Evolutionary conservation across 2,797 vertebrate species (phyloP).

Genomic region (Anisognathus igniventris): DNA sequence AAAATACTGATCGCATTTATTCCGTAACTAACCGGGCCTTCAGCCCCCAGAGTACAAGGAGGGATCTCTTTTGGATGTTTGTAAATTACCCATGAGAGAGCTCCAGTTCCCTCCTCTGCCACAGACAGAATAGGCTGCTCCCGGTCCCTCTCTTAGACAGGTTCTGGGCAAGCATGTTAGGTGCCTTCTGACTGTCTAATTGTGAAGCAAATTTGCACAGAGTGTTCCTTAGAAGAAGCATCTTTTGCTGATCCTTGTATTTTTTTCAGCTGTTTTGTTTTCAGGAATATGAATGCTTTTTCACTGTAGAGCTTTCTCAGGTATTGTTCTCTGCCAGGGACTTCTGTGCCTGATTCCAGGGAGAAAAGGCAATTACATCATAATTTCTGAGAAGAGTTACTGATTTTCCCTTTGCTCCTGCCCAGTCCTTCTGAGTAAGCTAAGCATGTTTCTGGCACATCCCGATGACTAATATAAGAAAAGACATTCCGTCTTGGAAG

Average conservation of each 20-base stretch:
- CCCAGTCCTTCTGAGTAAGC: neutral
- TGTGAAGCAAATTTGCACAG: neutral
- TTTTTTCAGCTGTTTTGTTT: neutral
- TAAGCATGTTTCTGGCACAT: neutral
- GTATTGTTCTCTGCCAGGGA: neutral
- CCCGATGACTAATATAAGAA: neutral
- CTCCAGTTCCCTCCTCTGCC: neutral
- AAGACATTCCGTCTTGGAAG: neutral
- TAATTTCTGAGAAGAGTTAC: conserved; percentile 33
- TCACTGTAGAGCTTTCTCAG: neutral
- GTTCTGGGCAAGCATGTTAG: neutral
- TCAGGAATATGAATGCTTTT: neutral
- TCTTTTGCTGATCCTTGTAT: neutral
- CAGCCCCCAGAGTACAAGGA: neutral
- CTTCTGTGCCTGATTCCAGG: neutral
- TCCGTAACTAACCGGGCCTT: neutral
- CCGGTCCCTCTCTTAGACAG: neutral
- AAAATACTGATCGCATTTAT: neutral
- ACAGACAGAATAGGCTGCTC: neutral
- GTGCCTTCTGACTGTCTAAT: neutral
- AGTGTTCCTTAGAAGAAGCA: neutral
- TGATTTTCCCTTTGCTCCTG: conserved; percentile 6
- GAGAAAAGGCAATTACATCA: neutral
- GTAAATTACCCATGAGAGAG: neutral
- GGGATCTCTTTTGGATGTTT: neutral